A percentile compares a stretch with the other conserved stretches of the same genome.
Conservation (phyloP, 1,140 invertebrate genomes). For the Sarcophaga peregrina region DNA sequence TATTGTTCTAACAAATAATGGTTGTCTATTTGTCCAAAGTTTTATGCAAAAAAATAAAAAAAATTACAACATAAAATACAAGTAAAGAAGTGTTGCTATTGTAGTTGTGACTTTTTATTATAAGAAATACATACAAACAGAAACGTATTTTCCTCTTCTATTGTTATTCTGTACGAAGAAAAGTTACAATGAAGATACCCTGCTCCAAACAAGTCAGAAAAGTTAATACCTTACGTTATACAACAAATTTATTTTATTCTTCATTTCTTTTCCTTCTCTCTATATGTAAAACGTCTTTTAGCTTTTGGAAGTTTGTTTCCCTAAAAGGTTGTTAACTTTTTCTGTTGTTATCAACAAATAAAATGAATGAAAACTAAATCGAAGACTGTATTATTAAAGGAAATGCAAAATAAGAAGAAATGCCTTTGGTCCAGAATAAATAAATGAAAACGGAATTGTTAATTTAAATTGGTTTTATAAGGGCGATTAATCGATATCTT, state of each 20-base stretch:
- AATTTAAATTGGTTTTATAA: no score
- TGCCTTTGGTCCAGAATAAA: no score
- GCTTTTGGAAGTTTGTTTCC: neutral
- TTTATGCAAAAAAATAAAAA: neutral
- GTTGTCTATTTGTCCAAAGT: slow-evolving; percentile 33
- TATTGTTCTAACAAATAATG: slow-evolving; percentile 33
- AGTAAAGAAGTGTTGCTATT: no score
- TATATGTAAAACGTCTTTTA: no score
- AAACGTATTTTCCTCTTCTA: neutral
- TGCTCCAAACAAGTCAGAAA: neutral
- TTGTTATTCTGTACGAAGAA: neutral
- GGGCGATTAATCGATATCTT: no score
- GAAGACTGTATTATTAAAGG: no score
- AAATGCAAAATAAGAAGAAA: no score
- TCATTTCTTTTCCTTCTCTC: no score
- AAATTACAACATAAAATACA: no score
- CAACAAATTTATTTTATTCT: no score
- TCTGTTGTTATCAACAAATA: neutral
- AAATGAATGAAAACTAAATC: neutral
- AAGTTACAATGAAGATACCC: neutral
- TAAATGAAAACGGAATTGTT: no score
- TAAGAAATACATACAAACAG: neutral
- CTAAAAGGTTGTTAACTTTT: slow-evolving; percentile 2
- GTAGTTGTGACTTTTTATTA: neutral
- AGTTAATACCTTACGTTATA: neutral